Percentiles rank a stretch among this genome's conserved stretches.
phyloP scores from a whole-genome alignment of 2,888 invertebrate genomes.

The Aspidiotus rigidus region DNA sequence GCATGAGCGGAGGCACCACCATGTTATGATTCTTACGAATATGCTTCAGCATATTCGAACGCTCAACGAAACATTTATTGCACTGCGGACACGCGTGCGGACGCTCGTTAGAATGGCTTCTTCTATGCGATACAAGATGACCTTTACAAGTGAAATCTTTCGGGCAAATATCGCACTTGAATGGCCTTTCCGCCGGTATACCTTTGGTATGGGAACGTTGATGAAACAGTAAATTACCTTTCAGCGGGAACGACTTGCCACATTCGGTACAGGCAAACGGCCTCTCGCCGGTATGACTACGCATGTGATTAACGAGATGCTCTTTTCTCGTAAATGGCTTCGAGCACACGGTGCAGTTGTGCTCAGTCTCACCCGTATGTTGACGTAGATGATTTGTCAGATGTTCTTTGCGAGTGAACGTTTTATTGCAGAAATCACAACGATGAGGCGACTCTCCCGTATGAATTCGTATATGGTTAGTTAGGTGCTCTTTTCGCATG shows the following conservation, averaged over 20 bases:
- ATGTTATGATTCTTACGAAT: constrained; percentile 53
- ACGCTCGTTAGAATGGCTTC: constrained; percentile 53
- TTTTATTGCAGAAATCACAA: constrained; percentile 75
- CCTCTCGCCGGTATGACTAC: constrained; percentile 64
- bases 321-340: constrained; percentile 65
- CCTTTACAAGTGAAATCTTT: constrained; percentile 71
- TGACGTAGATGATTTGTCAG: constrained; percentile 76
- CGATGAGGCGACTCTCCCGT: constrained; percentile 50
- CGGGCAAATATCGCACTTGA: constrained; percentile 48
- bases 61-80: constrained; percentile 69
- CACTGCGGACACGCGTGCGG: constrained; percentile 58
- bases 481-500: constrained; percentile 75
- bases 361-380: constrained; percentile 54
- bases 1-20: constrained; percentile 23
- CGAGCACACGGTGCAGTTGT: constrained; percentile 60
- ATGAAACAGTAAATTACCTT: constrained; percentile 74
- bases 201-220: constrained; percentile 58
- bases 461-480: constrained; percentile 72
- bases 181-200: constrained; percentile 56
- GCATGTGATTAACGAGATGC: constrained; percentile 63
- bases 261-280: constrained; percentile 55
- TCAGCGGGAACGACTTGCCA: constrained; percentile 61
- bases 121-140: constrained; percentile 72
- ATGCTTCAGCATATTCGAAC: constrained; percentile 67
- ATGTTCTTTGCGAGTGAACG: constrained; percentile 78